These are phyloP conservation scores for Papilio dardanus DNA, from an alignment of 1,140 invertebrate genomes.

Conservation along the genomic window DNA sequence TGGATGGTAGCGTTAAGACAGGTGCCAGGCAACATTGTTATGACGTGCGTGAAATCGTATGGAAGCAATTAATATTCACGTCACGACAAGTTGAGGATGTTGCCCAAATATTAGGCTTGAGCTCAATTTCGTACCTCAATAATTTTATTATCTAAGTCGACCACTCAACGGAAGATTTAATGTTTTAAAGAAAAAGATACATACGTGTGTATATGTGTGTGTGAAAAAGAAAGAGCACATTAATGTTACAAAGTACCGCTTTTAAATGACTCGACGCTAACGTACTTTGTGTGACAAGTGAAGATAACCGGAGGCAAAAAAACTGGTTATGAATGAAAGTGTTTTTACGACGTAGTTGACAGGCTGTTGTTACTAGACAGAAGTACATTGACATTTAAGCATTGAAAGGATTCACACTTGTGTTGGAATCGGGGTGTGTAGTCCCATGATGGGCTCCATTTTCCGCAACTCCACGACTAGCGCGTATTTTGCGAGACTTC, in stretches of 20 bases:
- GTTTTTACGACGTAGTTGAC: conserved; percentile 4
- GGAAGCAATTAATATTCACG: conserved; percentile 70
- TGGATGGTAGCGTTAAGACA: conserved; percentile 10
- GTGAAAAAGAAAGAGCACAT: background rate
- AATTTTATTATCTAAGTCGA: background rate
- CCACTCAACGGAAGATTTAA: background rate
- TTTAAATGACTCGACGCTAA: background rate
- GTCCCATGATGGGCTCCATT: too few species aligned
- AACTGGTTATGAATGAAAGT: conserved; percentile 20
- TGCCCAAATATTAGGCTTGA: conserved; percentile 48
- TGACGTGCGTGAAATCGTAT: conserved; percentile 68
- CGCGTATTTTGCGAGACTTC: too few species aligned
- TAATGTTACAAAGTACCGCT: background rate
- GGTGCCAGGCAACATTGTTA: conserved; percentile 42
- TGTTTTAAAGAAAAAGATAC: background rate
- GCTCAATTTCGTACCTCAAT: conserved; percentile 22
- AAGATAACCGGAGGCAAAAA: background rate
- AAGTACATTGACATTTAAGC: background rate
- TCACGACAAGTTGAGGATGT: conserved; percentile 61
- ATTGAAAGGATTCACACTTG: background rate
- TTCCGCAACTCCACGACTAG: too few species aligned
- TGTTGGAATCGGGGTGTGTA: background rate
- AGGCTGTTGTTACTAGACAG: background rate
- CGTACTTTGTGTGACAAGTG: background rate
- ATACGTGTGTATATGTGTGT: background rate